Conservation (phyloP, 1,140 invertebrate species). For the Drosophila sechellia region DNA sequence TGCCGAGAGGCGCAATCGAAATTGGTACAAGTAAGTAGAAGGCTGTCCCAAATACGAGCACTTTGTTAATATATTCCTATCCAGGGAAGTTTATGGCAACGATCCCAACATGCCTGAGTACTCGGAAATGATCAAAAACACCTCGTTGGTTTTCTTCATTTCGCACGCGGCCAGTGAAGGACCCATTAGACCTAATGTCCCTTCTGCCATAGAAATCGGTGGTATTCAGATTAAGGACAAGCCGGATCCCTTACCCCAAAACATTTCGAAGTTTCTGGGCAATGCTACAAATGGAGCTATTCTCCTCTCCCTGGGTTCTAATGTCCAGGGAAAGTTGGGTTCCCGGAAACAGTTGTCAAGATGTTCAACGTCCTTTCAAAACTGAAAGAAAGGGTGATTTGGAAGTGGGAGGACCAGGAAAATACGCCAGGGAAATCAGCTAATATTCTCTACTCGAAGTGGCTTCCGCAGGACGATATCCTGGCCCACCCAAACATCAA, state of each 20-base stretch:
- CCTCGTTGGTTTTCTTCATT: not conserved
- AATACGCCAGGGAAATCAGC: not conserved
- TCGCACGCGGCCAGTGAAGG: not conserved
- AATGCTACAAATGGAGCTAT: slow-evolving; percentile 1
- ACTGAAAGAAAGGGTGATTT: not conserved
- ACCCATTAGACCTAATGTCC: not conserved
- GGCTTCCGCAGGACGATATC: slow-evolving; percentile 2
- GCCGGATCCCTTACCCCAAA: not conserved
- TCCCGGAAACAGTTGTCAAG: slow-evolving; percentile 1
- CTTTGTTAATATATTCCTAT: not conserved
- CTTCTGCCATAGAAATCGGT: not conserved
- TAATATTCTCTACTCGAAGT: not conserved
- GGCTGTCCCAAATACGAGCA: not conserved
- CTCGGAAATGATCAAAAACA: not conserved
- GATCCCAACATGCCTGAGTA: slow-evolving; percentile 2
- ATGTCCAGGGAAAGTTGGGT: not conserved
- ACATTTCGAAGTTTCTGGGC: not conserved
- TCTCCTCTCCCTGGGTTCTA: not conserved
- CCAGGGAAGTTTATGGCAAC: not conserved
- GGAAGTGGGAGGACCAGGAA: slow-evolving; percentile 2
- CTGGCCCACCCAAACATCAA: not conserved
- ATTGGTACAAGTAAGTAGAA: slow-evolving; percentile 1
- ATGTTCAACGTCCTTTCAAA: slow-evolving; percentile 5
- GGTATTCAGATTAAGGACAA: slow-evolving; percentile 3
- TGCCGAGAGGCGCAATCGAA: not conserved